phyloP scores from a whole-genome alignment of 2,888 invertebrate species.

The Ceriagrion tenellum region DNA sequence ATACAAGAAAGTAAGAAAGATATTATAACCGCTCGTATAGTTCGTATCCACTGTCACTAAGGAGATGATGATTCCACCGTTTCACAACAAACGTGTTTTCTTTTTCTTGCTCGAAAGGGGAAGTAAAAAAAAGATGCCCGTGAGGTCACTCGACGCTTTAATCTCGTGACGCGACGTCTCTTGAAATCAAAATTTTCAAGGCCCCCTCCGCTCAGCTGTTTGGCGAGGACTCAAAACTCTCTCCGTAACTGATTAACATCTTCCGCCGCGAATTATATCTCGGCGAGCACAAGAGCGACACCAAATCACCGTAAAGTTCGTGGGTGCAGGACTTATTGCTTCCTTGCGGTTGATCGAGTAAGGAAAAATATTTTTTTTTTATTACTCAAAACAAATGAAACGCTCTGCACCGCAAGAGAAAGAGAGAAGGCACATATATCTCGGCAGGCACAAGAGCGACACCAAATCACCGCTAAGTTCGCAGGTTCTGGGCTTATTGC shows the following conservation, averaged over 20 bases:
- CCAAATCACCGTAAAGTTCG: neutral
- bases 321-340: neutral
- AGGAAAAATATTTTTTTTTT: too few relatives aligned
- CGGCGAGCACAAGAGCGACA: neutral
- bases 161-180: neutral
- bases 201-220: slow-evolving; percentile 16
- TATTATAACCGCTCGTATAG: too few relatives aligned
- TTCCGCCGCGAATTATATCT: neutral
- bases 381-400: neutral
- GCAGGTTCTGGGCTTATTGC: neutral
- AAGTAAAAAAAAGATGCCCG: neutral
- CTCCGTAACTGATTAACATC: neutral
- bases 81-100: slow-evolving; percentile 12
- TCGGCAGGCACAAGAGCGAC: neutral
- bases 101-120: neutral
- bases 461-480: neutral
- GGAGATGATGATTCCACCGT: neutral
- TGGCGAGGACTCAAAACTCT: neutral
- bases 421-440: neutral
- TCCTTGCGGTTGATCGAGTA: too few relatives aligned
- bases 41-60: neutral
- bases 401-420: neutral
- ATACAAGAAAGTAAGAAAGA: too few relatives aligned
- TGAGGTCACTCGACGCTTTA: slow-evolving; percentile 7
- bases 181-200: slow-evolving; percentile 19